phyloP scores from a whole-genome alignment of 2,888 invertebrate species.

The Dascillus cervinus region DNA sequence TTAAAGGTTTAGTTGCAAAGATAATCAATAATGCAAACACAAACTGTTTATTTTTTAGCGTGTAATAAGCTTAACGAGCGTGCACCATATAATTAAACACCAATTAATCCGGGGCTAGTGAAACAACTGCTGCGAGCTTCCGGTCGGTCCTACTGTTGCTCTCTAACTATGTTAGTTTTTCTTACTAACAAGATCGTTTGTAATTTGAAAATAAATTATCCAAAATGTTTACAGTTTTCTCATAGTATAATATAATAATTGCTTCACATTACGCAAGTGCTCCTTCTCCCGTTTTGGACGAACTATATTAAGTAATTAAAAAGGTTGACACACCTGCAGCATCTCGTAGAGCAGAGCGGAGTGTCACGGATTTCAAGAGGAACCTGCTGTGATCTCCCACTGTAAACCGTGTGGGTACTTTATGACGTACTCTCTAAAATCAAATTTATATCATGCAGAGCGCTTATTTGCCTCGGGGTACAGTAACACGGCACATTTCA shows the following conservation, averaged over 20 bases:
- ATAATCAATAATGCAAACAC: too few relatives aligned
- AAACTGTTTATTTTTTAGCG: conserved; percentile 11
- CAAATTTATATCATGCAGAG: conserved; percentile 17
- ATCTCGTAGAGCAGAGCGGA: conserved; percentile 3
- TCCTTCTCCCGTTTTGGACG: too few relatives aligned
- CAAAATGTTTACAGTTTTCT: too few relatives aligned
- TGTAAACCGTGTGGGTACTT: conserved; percentile 15
- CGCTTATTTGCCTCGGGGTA: conserved; percentile 9
- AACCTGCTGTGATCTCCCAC: conserved; percentile 18
- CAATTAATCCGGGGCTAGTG: conserved; percentile 18
- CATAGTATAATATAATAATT: too few relatives aligned
- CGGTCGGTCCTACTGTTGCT: conserved; percentile 12
- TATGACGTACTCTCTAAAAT: conserved; percentile 18
- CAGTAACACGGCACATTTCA: too few relatives aligned
- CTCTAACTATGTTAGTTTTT: conserved; percentile 10
- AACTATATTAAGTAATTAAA: not conserved
- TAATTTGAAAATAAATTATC: too few relatives aligned
- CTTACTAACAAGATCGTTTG: conserved; percentile 11
- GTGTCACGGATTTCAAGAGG: conserved; percentile 2
- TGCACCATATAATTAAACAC: conserved; percentile 22
- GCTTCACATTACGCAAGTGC: too few relatives aligned
- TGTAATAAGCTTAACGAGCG: conserved; percentile 16
- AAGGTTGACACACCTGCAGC: not conserved
- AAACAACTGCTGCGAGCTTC: conserved; percentile 19
- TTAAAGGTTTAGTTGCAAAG: too few relatives aligned